Evolutionary conservation across 2,113 vertebrate species (phyloP), one percentile per base, ranked within the genome.

Genomic region (Sander vitreus): DNA sequence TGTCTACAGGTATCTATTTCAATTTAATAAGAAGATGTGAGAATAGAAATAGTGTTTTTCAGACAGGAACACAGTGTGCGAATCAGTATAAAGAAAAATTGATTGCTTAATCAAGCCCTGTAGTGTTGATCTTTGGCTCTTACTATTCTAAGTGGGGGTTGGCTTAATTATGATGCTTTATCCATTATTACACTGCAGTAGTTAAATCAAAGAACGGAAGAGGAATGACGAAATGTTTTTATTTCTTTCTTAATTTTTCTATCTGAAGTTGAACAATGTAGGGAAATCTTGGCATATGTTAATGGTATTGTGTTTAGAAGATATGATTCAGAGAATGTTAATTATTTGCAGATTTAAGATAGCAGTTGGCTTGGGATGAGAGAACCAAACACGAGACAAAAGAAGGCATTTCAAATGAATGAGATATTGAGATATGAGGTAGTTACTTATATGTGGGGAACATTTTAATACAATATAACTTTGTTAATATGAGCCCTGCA

Each of bases 101-200:
- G 21, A 79, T 78, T 79, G 47, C 57, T 78, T 84, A 80, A 86
- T 89, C 84, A 86, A 78, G 19, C 51, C 16, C 21, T 2, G 53
- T 60, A 50, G 78, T 80, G 78, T 73, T 78, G 73, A 86, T 84
- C 82, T 88, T n/a, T n/a, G n/a, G n/a, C n/a, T n/a, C n/a, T n/a
- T n/a, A n/a, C n/a, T n/a, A n/a, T n/a, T n/a, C n/a, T n/a, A n/a
- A n/a, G n/a, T n/a, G 58, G 76, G 77, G 72, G 77, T 75, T 87
- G 78, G 55, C 64, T 67, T 86, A 85, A 88, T 92, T 87, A 90
- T 80, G 78, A 85, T 88, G 73, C 73, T 60, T 83, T 83, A 87
- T 87, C 86, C 81, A 74, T 45, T 33, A 33, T 33, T 33, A 6
- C 33, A 33, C 33, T 33, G 67, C 75, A 54, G 59, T 74, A 90